Evolutionary conservation across 2,113 vertebrate genomes (phyloP).

Genomic region (Hemicordylus capensis): DNA sequence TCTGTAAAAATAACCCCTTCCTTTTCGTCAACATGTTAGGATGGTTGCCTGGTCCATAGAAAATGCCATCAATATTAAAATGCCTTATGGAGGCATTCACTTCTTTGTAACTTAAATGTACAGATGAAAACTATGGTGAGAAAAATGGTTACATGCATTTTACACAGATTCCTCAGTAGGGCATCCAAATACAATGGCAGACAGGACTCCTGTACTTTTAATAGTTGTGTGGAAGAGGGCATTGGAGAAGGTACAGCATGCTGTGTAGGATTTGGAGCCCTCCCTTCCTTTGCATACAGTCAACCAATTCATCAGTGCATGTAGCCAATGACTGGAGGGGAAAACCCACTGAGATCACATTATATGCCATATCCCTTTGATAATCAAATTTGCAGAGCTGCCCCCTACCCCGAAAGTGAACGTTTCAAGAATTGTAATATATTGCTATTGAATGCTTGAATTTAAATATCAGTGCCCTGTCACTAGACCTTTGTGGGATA

Average conservation of each 20-base stretch:
- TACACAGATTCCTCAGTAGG: background rate
- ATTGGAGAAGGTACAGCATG: background rate
- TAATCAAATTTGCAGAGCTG: background rate
- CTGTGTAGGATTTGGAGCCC: background rate
- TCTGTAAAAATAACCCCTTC: background rate
- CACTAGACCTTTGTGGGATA: slow-evolving; percentile 2
- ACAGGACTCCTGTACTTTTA: background rate
- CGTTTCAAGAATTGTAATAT: accelerated
- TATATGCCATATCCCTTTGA: background rate
- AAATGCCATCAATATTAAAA: no score
- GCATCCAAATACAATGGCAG: background rate
- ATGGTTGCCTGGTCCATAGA: no score
- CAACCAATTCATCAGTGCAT: background rate
- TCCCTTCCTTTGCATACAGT: background rate
- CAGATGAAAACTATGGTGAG: background rate
- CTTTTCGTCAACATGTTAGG: background rate
- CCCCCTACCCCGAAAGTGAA: background rate
- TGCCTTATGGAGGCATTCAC: background rate
- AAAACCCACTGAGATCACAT: background rate
- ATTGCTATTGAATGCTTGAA: background rate
- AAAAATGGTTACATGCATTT: background rate
- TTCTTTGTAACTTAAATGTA: background rate
- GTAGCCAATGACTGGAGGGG: background rate
- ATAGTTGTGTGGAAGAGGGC: background rate
- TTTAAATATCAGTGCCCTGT: slow-evolving; percentile 26